Conservation (phyloP, 1,140 invertebrate species). For the Drosophila sturtevanti region DNA sequence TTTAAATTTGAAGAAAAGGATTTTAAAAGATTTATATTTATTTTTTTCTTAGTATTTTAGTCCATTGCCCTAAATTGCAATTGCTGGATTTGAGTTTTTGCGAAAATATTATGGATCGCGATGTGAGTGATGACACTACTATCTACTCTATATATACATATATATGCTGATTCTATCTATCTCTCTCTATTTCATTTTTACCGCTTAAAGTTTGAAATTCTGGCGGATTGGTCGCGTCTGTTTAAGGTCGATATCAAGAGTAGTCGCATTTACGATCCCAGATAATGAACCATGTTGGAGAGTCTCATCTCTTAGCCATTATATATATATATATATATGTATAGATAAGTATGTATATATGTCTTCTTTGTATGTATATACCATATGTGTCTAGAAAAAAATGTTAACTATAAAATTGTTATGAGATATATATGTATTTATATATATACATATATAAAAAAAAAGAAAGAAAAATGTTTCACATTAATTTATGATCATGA, state of each 20-base stretch:
- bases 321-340: conserved; percentile 21
- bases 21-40: conserved; percentile 3
- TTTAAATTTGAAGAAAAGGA: no score
- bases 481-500: no score
- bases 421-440: neutral
- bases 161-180: no score
- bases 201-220: conserved; percentile 50
- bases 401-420: conserved; percentile 29
- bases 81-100: conserved; percentile 95
- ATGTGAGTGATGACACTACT: conserved; percentile 83
- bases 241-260: conserved; percentile 79
- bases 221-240: conserved; percentile 67
- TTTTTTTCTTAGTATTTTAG: conserved; percentile 84
- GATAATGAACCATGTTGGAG: conserved; percentile 25
- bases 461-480: neutral
- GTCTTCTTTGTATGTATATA: conserved; percentile 12
- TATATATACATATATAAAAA: neutral
- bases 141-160: no score
- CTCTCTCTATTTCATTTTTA: neutral
- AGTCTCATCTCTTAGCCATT: conserved; percentile 21
- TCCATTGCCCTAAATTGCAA: conserved; percentile 86
- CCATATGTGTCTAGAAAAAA: conserved; percentile 32
- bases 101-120: conserved; percentile 88
- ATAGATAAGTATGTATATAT: conserved; percentile 6
- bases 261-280: conserved; percentile 52